A percentile compares a stretch with the other conserved stretches of the same genome.
phyloP scores from a whole-genome alignment of 2,888 invertebrate species.

The Seira musarum region DNA sequence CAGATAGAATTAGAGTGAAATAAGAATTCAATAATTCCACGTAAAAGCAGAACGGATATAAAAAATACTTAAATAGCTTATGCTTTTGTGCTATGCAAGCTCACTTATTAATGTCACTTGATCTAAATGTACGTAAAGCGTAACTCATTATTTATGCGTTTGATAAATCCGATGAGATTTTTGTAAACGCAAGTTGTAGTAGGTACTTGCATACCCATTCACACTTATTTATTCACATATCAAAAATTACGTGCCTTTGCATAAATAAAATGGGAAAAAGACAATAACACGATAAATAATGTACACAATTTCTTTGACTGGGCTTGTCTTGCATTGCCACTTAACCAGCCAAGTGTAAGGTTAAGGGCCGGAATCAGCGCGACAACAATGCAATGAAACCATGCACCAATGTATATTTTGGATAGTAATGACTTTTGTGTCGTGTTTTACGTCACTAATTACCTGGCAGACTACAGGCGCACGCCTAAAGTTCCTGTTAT shows the following conservation, averaged over 20 bases:
- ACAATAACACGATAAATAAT: neutral
- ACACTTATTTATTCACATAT: neutral
- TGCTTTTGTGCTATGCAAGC: no score
- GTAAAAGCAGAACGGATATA: constrained; percentile 45
- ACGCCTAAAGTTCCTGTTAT: neutral
- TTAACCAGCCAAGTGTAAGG: constrained; percentile 23
- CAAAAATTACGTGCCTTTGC: constrained; percentile 23
- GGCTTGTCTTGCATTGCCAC: no score
- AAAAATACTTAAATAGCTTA: no score
- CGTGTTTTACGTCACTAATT: neutral
- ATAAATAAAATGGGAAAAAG: constrained; percentile 6
- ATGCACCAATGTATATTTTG: neutral
- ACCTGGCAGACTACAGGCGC: neutral
- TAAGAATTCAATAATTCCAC: no score
- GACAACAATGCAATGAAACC: neutral
- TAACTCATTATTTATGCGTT: no score
- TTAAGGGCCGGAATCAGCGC: constrained; percentile 45
- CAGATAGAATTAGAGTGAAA: no score
- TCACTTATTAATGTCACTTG: no score
- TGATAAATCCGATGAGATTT: no score
- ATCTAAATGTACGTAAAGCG: no score
- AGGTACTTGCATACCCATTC: no score
- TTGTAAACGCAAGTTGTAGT: no score
- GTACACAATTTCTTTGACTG: neutral
- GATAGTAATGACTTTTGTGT: no score